Conservation (phyloP, 53 echinoderm and acorn worm genomes). For the Paelopatides confundens region DNA sequence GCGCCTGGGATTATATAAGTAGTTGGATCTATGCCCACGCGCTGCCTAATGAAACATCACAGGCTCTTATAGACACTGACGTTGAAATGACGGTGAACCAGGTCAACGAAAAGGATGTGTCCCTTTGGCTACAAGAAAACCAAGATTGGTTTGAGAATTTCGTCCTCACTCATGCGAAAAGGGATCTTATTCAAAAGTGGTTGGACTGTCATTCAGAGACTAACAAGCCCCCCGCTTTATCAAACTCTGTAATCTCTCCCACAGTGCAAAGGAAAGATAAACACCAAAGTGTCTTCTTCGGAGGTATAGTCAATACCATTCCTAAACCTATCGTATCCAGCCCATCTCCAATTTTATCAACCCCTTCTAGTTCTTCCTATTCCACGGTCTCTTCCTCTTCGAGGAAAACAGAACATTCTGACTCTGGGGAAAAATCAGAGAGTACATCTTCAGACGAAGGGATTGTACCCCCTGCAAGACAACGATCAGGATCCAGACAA, state of each 20-base stretch:
- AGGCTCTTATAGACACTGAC: slow-evolving; percentile 35
- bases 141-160: slow-evolving; percentile 96
- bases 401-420: slow-evolving; percentile 55
- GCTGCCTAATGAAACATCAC: slow-evolving; percentile 31
- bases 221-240: slow-evolving; percentile 8
- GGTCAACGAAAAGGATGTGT: slow-evolving; percentile 73
- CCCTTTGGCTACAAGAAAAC: slow-evolving; percentile 83
- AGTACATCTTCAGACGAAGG: slow-evolving; percentile 74
- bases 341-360: slow-evolving; percentile 48
- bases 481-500: slow-evolving; percentile 92
- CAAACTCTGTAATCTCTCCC: slow-evolving; percentile 38
- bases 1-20: slow-evolving; percentile 54
- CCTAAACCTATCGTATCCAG: slow-evolving; percentile 20
- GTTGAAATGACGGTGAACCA: slow-evolving; percentile 18
- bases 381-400: slow-evolving; percentile 44
- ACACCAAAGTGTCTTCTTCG: slow-evolving; percentile 40
- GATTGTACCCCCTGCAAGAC: slow-evolving; percentile 71
- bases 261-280: not conserved
- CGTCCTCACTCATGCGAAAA: slow-evolving; percentile 75
- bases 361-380: slow-evolving; percentile 47
- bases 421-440: slow-evolving; percentile 67
- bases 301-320: slow-evolving; percentile 28
- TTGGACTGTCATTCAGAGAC: slow-evolving; percentile 68
- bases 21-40: slow-evolving; percentile 52
- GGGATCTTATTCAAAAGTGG: slow-evolving; percentile 83